Evolutionary conservation across 1,140 invertebrate species (phyloP), one percentile per base, ranked within the genome.

Genomic region (Dolichoris vasculosae): DNA sequence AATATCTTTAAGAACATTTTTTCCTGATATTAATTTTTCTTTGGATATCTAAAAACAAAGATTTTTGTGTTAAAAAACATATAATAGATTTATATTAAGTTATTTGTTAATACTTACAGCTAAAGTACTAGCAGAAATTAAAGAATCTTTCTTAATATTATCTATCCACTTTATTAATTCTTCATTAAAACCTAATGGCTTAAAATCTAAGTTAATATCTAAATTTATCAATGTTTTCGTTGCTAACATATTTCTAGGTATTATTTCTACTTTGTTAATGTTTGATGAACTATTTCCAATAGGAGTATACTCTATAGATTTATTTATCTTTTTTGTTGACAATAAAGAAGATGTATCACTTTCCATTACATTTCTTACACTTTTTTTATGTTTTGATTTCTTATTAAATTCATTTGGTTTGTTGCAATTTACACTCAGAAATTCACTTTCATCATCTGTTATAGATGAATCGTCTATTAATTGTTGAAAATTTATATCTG

Each of bases 1-100:
- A 17, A 92, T 82, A 87, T 89, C 87, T 46, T 90, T 90, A 0
- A 93, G 83, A 69, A 87, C n/a, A 43, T 87, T 78, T 43, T 81
- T 88, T 69, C 87, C 88, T 30, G 89, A 78, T 63, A 88, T 77
- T 23, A 93, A 84, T 51, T 91, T 86, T 38, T 89, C 79, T 67
- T 89, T 89, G 26, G 86, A 87, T 26, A n/a, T 40, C 92, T 93
- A 75, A 55, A 88, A 88, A 90, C 40, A 73, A 73, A 63, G 35
- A 59, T 35, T 38, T 35, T 78, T 75, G 3, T 55, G n/a, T 23
- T 3, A 38, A 32, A 43, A 7, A 79, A 55, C 59, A 86, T 63
- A 43, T 46, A 71, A 79, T 55, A 55, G 15, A 38, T 67, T 38
- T 23, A 51, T 35, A 17, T 40, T 48, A 81, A 55, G 43, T 38